Base-by-base conservation (phyloP, 2,113 vertebrate genomes). In the Engystomops pustulosus region DNA sequence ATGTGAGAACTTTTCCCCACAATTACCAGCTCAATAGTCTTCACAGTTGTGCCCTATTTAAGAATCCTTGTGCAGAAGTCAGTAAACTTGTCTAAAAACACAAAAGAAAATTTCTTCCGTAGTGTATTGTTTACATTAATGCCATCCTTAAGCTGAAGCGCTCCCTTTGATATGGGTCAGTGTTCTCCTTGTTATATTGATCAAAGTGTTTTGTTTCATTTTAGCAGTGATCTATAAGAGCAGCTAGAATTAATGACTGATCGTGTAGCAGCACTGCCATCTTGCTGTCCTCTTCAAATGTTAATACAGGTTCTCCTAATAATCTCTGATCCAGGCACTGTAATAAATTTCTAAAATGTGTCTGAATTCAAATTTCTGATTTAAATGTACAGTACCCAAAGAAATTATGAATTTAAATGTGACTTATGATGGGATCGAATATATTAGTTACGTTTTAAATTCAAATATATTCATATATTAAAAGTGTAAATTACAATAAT, bases 331-430 rank as follows among this genome's bases (percentile, higher is more conserved):
- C 79, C 27, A 68, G 38, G 32, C 36, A 49, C 44, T 69, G 60
- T 23, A 80, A 80, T 49, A 51, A 80, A 80, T 34, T 34, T 68
- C 18, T 34, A n/a, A 80, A 80, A 51, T 68, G 10, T 34, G 27
- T 80, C 23, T 80, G 62, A 67, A 80, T 80, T 80, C 79, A 68
- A 69, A 80, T 41, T 68, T 68, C 62, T 68, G 41, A 80, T 80
- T 80, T 23, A 45, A 51, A 68, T 80, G 41, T 34, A 76, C 72
- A 34, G 41, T 20, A 34, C 27, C 60, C 14, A 47, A 3, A 27
- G 10, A 47, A 67, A 68, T 69, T 27, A 68, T 80, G 44, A 18
- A 80, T 80, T 69, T 68, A 80, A 49, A 80, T 80, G 41, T 44
- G 47, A 68, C 44, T 80, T 45, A 17, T 20, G 44, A 30, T 68